Conservation (phyloP, 2,888 invertebrate species). For the Drosophila incognita region DNA sequence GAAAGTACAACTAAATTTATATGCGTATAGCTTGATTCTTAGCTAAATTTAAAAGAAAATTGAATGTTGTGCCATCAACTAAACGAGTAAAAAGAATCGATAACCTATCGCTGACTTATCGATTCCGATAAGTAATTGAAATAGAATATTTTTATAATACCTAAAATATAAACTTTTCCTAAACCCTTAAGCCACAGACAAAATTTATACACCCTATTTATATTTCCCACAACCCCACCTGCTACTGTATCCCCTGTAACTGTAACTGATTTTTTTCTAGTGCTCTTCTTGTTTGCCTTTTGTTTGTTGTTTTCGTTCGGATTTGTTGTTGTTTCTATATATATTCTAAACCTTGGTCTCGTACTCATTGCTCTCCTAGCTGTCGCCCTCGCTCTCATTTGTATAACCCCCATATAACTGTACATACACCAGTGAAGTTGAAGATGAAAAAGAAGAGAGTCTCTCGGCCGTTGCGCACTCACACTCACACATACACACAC, state of each 20-base stretch:
- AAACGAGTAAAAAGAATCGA: background rate
- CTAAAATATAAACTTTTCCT: background rate
- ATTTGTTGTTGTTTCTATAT: conserved; percentile 27
- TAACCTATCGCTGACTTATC: background rate
- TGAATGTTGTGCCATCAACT: background rate
- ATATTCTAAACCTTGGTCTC: conserved; percentile 18
- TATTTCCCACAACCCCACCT: conserved; percentile 16
- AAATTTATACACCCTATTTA: conserved; percentile 22
- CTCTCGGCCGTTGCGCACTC: conserved; percentile 26
- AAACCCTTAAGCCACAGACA: conserved; percentile 3
- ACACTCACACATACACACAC: conserved; percentile 28
- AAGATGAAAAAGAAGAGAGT: conserved; percentile 5
- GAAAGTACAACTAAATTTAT: background rate
- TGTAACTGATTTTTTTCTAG: conserved; percentile 32
- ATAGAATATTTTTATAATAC: background rate
- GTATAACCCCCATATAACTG: conserved; percentile 27
- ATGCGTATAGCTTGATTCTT: background rate
- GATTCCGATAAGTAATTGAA: background rate
- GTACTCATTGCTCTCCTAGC: conserved; percentile 17
- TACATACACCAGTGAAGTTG: conserved; percentile 29
- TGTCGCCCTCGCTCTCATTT: conserved; percentile 25
- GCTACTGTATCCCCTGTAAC: conserved; percentile 28
- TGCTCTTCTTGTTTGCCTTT: conserved; percentile 16
- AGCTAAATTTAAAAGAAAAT: background rate
- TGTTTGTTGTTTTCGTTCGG: conserved; percentile 26